Evolutionary conservation across 2,888 invertebrate genomes (phyloP), one percentile per base, ranked within the genome.

Genomic region (Standfussiana lucernea): DNA sequence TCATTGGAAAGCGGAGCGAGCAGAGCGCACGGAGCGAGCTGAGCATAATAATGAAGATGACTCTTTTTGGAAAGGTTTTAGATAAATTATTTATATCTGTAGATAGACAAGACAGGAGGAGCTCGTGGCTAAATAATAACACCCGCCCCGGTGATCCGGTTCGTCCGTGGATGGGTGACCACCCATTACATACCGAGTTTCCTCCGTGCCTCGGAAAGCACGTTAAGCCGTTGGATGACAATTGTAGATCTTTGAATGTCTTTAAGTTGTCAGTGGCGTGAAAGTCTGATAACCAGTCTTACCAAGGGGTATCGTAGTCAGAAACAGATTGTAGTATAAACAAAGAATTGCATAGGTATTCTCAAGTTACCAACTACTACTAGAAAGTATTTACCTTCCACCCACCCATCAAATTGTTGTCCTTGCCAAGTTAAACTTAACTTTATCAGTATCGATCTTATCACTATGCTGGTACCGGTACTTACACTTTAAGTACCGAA

Each of bases 1-100:
- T 62, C 24, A 37, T 83, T 35, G 40, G 75, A 28, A 28, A 85
- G 61, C 32, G 65, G 28, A 67, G 53, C 53, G 47, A 62, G 47
- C 47, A 18, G 45, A 75, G 37, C 50, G 15, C 3, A 18, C 7
- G 53, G 28, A 67, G 59, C n/a, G 53, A 70, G 61, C 56, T 6
- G 28, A 77, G 69, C 84, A 84, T 80, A 50, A 35, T 80, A 80
- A 84, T 80, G 84, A 84, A 73, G 65, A n/a, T 21, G 24, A 82
- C 53, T 79, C n/a, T 61, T 61, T 47, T 64, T 68, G 40, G 61
- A 5, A 18, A 32, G 21, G n/a, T n/a, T 45, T 47, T 47, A 15
- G 5, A 47, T 8, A 24, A 8, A 15, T 56, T 24, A 15, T 53
- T 61, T 61, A 21, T 35, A 59, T 21, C 3, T 10, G 8, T 59